phyloP scores from a whole-genome alignment of 92 coral and sea anemone species.

The Meandrina meandrites region DNA sequence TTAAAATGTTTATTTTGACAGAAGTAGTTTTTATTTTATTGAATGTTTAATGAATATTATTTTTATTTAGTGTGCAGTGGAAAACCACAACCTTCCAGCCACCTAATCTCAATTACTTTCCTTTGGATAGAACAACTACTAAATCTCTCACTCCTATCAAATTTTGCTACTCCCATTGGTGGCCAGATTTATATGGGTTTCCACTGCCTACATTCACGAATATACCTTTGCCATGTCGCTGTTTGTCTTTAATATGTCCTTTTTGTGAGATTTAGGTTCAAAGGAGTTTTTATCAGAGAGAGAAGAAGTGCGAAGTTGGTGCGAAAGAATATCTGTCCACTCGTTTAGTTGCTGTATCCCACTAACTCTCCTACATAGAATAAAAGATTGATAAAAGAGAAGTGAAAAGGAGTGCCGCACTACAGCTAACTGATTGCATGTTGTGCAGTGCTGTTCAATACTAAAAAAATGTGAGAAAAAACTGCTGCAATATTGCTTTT shows the following conservation, averaged over 20 bases:
- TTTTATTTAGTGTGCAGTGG: not conserved
- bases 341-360: slow-evolving; percentile 66
- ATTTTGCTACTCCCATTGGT: not conserved
- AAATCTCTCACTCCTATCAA: not conserved
- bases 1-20: not conserved
- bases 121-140: not conserved
- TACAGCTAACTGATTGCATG: not conserved
- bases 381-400: slow-evolving; percentile 1
- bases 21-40: not conserved
- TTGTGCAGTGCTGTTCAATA: not conserved
- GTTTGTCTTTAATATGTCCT: slow-evolving; percentile 23
- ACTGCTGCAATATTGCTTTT: no score
- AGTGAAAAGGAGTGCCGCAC: not conserved
- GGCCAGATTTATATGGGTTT: not conserved
- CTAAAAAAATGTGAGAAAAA: no score
- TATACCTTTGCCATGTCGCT: slow-evolving; percentile 70
- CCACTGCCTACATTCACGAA: not conserved
- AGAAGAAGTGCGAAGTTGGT: slow-evolving; percentile 41
- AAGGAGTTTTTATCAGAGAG: slow-evolving; percentile 35
- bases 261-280: slow-evolving; percentile 24
- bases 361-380: slow-evolving; percentile 54
- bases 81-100: not conserved
- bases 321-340: slow-evolving; percentile 65
- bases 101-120: not conserved
- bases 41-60: not conserved